Evolutionary conservation across 2,797 vertebrate genomes (phyloP).

Genomic region (Chaetophractus vellerosus): DNA sequence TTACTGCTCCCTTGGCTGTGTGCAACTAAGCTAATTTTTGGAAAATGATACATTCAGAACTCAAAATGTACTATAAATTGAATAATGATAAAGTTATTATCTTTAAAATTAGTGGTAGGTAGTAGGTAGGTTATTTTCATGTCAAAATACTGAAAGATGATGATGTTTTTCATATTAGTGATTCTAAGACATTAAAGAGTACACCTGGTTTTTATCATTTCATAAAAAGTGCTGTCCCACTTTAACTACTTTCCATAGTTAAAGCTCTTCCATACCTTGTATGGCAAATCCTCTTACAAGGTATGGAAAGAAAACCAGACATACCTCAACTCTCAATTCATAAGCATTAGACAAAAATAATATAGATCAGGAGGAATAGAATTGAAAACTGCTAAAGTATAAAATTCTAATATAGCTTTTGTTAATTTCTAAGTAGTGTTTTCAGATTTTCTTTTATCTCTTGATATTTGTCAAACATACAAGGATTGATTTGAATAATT

Average conservation of each 20-base stretch:
- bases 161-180: not conserved
- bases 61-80: not conserved
- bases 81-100: not conserved
- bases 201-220: not conserved
- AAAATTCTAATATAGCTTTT: not conserved
- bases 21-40: conserved; percentile 20
- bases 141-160: not conserved
- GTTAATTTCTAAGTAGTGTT: not conserved
- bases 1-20: not conserved
- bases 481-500: conserved; percentile 33
- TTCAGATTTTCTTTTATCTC: not conserved
- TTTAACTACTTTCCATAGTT: conserved; percentile 56
- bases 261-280: conserved; percentile 41
- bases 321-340: conserved; percentile 13
- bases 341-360: conserved; percentile 64
- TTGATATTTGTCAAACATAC: not conserved
- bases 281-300: no score
- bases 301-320: conserved; percentile 43
- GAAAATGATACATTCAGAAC: not conserved
- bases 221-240: not conserved
- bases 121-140: conserved; percentile 11
- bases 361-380: not conserved
- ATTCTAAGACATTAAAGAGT: not conserved
- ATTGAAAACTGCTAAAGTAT: conserved; percentile 24
- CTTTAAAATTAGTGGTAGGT: not conserved